Percentiles rank a stretch among this genome's conserved stretches.
These are phyloP conservation scores for Pomatorhinus ruficollis DNA, from an alignment of 2,113 vertebrate species.

Conservation along the genomic window DNA sequence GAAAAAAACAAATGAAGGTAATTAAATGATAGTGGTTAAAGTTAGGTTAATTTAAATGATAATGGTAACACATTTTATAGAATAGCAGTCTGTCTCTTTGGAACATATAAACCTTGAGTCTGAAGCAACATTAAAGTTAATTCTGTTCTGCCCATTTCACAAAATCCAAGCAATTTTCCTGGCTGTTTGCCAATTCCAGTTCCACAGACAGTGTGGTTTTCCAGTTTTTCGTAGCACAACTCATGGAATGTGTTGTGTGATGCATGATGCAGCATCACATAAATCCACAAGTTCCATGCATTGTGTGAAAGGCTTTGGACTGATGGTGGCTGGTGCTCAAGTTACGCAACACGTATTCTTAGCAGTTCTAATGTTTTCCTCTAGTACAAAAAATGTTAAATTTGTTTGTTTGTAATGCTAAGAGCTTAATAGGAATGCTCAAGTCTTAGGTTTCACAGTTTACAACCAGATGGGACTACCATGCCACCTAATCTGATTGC, in stretches of 20 bases:
- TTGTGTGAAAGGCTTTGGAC: not conserved
- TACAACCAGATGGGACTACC: not conserved
- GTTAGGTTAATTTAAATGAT: not conserved
- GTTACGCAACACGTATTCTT: not conserved
- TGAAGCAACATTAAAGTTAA: not conserved
- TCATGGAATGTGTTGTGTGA: not conserved
- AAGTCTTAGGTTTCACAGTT: not conserved
- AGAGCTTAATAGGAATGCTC: not conserved
- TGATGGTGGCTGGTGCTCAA: not conserved
- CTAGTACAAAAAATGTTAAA: not conserved
- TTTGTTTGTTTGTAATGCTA: not conserved
- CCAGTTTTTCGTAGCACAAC: not conserved
- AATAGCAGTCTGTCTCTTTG: not conserved
- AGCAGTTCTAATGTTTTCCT: not conserved
- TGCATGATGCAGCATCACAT: not conserved
- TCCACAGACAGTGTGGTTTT: not conserved
- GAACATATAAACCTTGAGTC: not conserved
- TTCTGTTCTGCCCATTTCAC: not conserved
- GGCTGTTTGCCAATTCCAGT: not conserved
- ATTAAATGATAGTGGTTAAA: not conserved
- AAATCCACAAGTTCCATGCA: not conserved
- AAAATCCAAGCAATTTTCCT: not conserved
- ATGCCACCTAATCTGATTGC: not conserved
- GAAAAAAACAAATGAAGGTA: not conserved
- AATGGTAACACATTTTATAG: not conserved